Evolutionary conservation across 2,888 invertebrate species (phyloP).

Genomic region (Tortricodes alternella): DNA sequence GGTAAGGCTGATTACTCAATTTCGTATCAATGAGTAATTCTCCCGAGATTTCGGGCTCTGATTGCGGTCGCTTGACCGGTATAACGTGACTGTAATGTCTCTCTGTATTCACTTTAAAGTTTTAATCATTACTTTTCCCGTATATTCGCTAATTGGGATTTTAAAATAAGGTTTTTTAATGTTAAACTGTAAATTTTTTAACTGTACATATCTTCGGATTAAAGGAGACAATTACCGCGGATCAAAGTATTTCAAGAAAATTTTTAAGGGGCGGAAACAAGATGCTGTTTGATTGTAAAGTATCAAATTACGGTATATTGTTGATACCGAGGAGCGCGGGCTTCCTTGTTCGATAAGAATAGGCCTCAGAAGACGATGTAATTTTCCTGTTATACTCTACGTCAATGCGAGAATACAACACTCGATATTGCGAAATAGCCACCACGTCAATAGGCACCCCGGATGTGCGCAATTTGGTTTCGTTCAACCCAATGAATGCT

Average conservation of each 20-base stretch:
- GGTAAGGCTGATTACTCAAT: constrained; percentile 45
- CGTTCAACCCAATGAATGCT: constrained; percentile 74
- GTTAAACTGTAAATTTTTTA: background rate
- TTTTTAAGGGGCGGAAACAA: constrained; percentile 21
- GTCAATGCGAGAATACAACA: constrained; percentile 53
- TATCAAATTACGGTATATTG: constrained; percentile 49
- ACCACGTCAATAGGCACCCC: constrained; percentile 72
- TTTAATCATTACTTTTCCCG: constrained; percentile 14
- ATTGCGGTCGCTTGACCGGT: constrained; percentile 30
- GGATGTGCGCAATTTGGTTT: constrained; percentile 80
- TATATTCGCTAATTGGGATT: constrained; percentile 1
- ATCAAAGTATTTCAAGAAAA: background rate
- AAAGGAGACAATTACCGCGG: constrained; percentile 4
- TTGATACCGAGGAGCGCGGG: constrained; percentile 42
- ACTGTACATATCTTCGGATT: background rate
- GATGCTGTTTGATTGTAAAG: constrained; percentile 36
- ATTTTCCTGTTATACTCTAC: constrained; percentile 64
- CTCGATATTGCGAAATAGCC: constrained; percentile 54
- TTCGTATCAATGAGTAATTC: constrained; percentile 31
- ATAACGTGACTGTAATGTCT: constrained; percentile 13
- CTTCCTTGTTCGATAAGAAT: constrained; percentile 49
- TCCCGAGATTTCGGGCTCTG: constrained; percentile 26
- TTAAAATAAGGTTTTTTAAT: background rate
- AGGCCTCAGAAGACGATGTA: constrained; percentile 49
- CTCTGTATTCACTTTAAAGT: constrained; percentile 10